These are phyloP conservation scores for Eptesicus fuscus DNA, from an alignment of 2,113 vertebrate genomes.

Conservation along the genomic window DNA sequence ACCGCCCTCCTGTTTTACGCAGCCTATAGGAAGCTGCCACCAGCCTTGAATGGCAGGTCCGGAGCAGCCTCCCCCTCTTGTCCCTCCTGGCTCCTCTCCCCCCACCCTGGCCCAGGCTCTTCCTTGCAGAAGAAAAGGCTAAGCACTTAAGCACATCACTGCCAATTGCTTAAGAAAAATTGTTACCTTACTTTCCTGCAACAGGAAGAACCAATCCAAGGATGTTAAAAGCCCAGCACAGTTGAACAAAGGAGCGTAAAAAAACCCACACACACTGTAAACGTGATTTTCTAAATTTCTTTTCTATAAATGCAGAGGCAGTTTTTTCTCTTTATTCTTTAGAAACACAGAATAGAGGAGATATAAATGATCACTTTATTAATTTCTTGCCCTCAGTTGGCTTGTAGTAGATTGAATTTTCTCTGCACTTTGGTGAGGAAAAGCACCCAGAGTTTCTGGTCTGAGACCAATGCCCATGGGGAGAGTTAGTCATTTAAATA, in stretches of 20 bases:
- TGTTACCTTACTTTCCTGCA: constrained; percentile 35
- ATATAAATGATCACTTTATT: not conserved
- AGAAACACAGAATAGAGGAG: not conserved
- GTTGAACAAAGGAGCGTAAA: constrained; percentile 10
- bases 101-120: not conserved
- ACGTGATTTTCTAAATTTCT: not conserved
- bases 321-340: not conserved
- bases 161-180: constrained; percentile 49
- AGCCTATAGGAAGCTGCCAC: constrained; percentile 4
- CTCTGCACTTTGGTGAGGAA: constrained; percentile 34
- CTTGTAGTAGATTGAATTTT: constrained; percentile 47
- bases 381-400: not conserved
- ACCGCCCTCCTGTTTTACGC: not conserved
- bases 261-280: not conserved
- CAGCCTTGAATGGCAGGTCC: not conserved
- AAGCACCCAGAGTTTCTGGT: constrained; percentile 33
- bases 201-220: not conserved
- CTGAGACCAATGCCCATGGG: not conserved
- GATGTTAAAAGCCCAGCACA: not conserved
- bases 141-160: not conserved
- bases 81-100: not conserved
- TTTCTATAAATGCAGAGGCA: not conserved
- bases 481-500: constrained; percentile 50
- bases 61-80: not conserved
- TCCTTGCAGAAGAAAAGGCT: not conserved